phyloP scores from a whole-genome alignment of 2,888 invertebrate species.

The Gerris lacustris region DNA sequence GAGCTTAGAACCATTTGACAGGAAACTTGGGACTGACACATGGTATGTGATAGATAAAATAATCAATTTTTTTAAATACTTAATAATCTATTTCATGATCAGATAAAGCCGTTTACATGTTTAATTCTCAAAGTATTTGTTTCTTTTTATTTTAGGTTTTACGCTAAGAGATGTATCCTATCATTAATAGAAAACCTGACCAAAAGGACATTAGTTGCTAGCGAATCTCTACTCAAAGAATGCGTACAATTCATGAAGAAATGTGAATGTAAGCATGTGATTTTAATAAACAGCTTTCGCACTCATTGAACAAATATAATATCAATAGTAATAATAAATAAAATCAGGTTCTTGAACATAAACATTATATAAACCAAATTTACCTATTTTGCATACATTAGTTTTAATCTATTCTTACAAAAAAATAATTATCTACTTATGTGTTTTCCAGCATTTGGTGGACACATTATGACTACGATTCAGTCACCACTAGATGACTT shows the following conservation, averaged over 20 bases:
- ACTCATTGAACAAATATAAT: too few species aligned
- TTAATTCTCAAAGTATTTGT: background rate
- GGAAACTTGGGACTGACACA: constrained; percentile 92
- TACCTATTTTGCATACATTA: too few species aligned
- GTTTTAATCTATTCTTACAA: too few species aligned
- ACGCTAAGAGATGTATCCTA: constrained; percentile 88
- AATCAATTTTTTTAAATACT: too few species aligned
- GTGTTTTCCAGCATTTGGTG: constrained; percentile 57
- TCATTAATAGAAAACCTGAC: constrained; percentile 83
- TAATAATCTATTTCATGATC: too few species aligned
- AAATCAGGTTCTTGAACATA: too few species aligned
- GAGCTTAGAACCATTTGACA: constrained; percentile 84
- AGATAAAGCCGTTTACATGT: too few species aligned
- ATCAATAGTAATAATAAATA: too few species aligned
- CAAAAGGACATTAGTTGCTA: constrained; percentile 77
- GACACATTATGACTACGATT: constrained; percentile 67
- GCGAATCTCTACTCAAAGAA: constrained; percentile 76
- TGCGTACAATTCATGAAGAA: constrained; percentile 80
- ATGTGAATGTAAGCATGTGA: constrained; percentile 55
- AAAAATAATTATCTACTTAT: too few species aligned
- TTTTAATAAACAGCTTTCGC: background rate
- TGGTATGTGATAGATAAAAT: constrained; percentile 46
- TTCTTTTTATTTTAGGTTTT: constrained; percentile 44
- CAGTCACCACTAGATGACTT: constrained; percentile 67
- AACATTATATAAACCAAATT: too few species aligned